Evolutionary conservation across 2,888 invertebrate species (phyloP), one percentile per base, ranked within the genome.

Genomic region (Hymenopus coronatus): DNA sequence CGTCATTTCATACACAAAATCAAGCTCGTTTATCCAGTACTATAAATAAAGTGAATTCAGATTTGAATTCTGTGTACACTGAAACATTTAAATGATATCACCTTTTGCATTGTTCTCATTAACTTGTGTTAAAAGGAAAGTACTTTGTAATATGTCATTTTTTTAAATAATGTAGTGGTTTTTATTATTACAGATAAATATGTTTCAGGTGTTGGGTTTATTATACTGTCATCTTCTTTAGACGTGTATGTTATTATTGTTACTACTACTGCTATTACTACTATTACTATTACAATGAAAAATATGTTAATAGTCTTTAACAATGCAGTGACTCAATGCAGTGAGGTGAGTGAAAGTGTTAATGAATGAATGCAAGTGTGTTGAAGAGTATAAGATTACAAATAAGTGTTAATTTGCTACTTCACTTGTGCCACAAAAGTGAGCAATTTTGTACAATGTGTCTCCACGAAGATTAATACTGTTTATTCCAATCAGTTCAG

Each of bases 141-240:
- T 88, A 88, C 88, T 88, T 84, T 88, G 88, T 88, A 88, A 88
- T 88, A 54, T 70, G 30, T 88, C 46, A 40, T 84, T 82, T 88
- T 88, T 88, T 84, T 84, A 84, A 84, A 81, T 86, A 86, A 86
- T 86, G 86, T 86, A 86, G 86, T 86, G 86, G 86, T 86, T 86
- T 86, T 86, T 86, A 86, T 86, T 86, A 86, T 86, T 86, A 28
- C 86, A 86, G 30, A 70, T 86, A 81, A 86, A 86, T 86, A 86
- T 86, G 54, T 46, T 86, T 86, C 86, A 86, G 86, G 86, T 86
- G 86, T 86, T 86, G 86, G 86, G 86, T 86, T 86, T 86, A 86
- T 81, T 28, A 46, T 86, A 70, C 54, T 86, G 25, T 81, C 54
- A 70, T 70, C 81, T 86, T 86, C 81, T 86, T 86, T 86, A 86